Conservation (phyloP, 1,140 invertebrate species). For the Apis mellifera region Amel_HAv3.1 CM009945.2:3673501-3674000, state of each 20-base stretch:
- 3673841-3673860: neutral
- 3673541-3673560: conserved; percentile 75
- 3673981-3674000: neutral
- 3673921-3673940: neutral
- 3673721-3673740: conserved; percentile 76
- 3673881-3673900: neutral
- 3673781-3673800: neutral
- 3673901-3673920: neutral
- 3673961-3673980: neutral
- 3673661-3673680: conserved; percentile 70
- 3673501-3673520: conserved; percentile 57
- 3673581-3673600: conserved; percentile 62
- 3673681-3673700: conserved; percentile 71
- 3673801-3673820: neutral
- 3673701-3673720: conserved; percentile 75
- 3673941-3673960: neutral
- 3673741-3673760: conserved; percentile 77
- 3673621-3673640: conserved; percentile 61
- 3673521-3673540: conserved; percentile 76
- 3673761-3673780: conserved; percentile 29
- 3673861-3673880: neutral
- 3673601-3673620: conserved; percentile 65
- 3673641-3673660: conserved; percentile 74
- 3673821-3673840: neutral
- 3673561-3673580: conserved; percentile 75